Base-by-base conservation (phyloP, 2,113 vertebrate genomes). In the Halcyon malimbica region DNA sequence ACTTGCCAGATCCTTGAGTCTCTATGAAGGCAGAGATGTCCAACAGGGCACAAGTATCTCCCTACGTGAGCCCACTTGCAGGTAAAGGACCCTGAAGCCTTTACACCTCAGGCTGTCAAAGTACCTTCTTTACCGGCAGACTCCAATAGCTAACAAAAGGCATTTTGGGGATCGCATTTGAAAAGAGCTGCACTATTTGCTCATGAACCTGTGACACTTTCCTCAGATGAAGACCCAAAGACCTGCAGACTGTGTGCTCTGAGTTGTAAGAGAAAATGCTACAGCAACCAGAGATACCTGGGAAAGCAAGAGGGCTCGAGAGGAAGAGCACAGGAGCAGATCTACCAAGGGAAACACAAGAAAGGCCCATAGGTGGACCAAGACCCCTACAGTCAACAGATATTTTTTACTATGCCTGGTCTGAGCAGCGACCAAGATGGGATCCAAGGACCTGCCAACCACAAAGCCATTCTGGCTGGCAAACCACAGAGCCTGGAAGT, bases 11-110 rank as follows among this genome's bases (percentile, higher is more conserved):
- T n/a, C 42, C 60, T 62, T 3, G 62, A 48, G 53, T 9, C 62
- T 31, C 0, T 11, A 0, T 2, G 28, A 80, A 90, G 37, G 35
- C 78, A 41, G 2, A 0, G 0, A 0, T 0, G 12, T 33, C 78
- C 48, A 25, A 18, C 76, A 67, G 35, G 54, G 46, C 42, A 57
- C 44, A 26, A 33, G 42, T 35, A 51, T 3, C 6, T 37, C 59
- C 25, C n/a, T 41, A 57, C 12, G 4, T 23, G 50, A 41, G 53
- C 11, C 20, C 46, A 20, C 65, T 76, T 5, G 11, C 6, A 84
- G 33, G 35, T 8, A n/a, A 71, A 51, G 48, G 12, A 14, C 44
- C 44, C 59, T 4, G 75, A n/a, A 62, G 63, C 2, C 1, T n/a
- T 82, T 16, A 60, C 68, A 68, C 4, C 31, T 59, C 39, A 26